Evolutionary conservation across 2,888 invertebrate species (phyloP), one percentile per base, ranked within the genome.

Genomic region (Trachelus stipa): DNA sequence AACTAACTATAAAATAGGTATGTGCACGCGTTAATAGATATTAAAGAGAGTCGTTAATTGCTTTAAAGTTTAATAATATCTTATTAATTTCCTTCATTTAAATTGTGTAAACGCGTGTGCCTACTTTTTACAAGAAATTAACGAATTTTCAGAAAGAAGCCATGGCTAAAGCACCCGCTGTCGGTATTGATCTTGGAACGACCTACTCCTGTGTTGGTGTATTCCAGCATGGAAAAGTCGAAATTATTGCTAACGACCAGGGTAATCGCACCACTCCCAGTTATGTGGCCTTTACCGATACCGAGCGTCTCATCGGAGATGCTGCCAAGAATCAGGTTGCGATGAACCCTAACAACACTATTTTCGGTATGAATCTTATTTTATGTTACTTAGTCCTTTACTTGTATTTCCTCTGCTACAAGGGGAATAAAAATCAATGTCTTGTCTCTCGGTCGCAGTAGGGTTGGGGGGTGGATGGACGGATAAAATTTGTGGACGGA

Each of bases 101-200:
- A 81, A 75, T n/a, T 73, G 34, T 73, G 56, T 30, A 34, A 74
- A 31, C 12, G 9, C 37, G 56, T 73, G 68, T 35, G 35, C 75
- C 35, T 78, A 73, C 69, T 78, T 76, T 77, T 74, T 74, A 30
- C 12, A 31, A 15, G 15, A 56, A 40, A 34, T n/a, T 31, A 69
- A 23, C 15, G 12, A 12, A 34, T 6, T 73, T 56, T 56, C 23
- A 56, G 56, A 78, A 85, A 81, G 76, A 74, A 82, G 86, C 89
- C 84, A 91, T 91, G 91, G 91, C 93, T 76, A 95, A 95, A 92
- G 95, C 96, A 94, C 97, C 96, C 90, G 97, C 97, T 91, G 95
- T 98, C 91, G 98, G 98, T 94, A 98, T 98, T 93, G 98, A 98
- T 94, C 94, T 98, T 92, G 98, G 98, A 86, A 98, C 98, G 86